Base-by-base conservation (phyloP, 2,888 invertebrate genomes). In the Oligia strigilis region DNA sequence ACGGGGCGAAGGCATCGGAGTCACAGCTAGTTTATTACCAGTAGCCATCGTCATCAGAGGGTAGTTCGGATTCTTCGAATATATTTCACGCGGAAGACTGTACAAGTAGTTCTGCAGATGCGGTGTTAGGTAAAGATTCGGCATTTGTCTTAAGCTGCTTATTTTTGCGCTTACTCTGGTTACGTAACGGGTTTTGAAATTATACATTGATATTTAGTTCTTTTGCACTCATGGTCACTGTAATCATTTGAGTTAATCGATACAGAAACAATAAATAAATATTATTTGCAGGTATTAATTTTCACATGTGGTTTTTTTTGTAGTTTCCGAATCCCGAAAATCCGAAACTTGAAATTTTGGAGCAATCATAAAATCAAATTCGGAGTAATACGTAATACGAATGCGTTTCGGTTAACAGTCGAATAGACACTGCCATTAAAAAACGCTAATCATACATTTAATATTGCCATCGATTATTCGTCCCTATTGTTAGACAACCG, bases 111-210 rank as follows among this genome's bases (percentile, higher is more conserved):
- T 88, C 17, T 89, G 89, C 0, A 89, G 82, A 8, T 76, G 84
- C 1, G 89, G 89, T 5, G 90, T 88, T 11, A 85, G 49, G 36
- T 89, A 90, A 1, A 89, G 73, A 69, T 85, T 88, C 36, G 49
- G 85, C 88, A 87, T 88, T 80, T 89, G 88, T 79, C 88, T 89
- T 23, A 88, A 64, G 62, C 89, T 89, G 19, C 78, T 79, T 71
- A 82, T 87, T 78, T 88, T 88, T 29, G 85, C 72, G 60, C 75
- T 85, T 8, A 84, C 75, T 19, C 46, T 77, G 4, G 36, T 78
- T 0, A n/a, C 74, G 80, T 83, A 80, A 1, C 80, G 80, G 9
- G 55, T 62, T 85, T 77, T 77, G 8, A 69, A 46, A 43, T 73
- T 85, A 87, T 85, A 29, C 85, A 85, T 87, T 84, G 66, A 67